A percentile compares a stretch with the other conserved stretches of the same genome.
phyloP scores from a whole-genome alignment of 2,113 vertebrate genomes.

The Micromys minutus region DNA sequence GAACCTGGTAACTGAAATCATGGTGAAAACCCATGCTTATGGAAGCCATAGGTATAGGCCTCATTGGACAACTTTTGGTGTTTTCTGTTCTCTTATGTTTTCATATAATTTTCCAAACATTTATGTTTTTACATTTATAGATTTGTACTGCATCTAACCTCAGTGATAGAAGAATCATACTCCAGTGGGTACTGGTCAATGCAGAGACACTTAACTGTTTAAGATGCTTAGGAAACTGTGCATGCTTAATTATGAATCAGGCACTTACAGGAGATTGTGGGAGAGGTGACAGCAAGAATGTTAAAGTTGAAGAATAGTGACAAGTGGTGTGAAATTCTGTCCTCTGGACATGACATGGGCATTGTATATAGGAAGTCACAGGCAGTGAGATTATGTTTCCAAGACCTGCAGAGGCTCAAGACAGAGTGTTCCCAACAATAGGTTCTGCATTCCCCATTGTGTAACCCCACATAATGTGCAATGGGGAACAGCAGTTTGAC shows the following conservation, averaged over 20 bases:
- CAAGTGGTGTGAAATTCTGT: not conserved
- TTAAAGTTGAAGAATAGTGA: not conserved
- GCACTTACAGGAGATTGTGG: not conserved
- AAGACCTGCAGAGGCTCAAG: too few relatives aligned
- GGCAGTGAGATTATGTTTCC: too few relatives aligned
- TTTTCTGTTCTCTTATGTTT: not conserved
- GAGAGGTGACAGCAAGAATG: not conserved
- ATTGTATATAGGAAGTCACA: not conserved
- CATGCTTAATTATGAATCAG: not conserved
- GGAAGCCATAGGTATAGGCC: not conserved
- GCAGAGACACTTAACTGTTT: not conserved
- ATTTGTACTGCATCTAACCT: not conserved
- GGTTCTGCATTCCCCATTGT: not conserved
- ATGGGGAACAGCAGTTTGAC: not conserved
- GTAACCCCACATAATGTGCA: not conserved
- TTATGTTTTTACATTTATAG: not conserved
- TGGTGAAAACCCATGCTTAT: not conserved
- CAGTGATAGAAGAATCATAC: not conserved
- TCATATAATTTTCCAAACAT: not conserved
- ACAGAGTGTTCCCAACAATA: not conserved
- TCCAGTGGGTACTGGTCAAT: not conserved
- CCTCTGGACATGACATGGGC: not conserved
- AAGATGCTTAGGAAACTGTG: not conserved
- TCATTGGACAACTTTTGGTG: not conserved
- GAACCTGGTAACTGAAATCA: not conserved